phyloP scores from a whole-genome alignment of 23 tunicate species.

The Trididemnum clinides region DNA sequence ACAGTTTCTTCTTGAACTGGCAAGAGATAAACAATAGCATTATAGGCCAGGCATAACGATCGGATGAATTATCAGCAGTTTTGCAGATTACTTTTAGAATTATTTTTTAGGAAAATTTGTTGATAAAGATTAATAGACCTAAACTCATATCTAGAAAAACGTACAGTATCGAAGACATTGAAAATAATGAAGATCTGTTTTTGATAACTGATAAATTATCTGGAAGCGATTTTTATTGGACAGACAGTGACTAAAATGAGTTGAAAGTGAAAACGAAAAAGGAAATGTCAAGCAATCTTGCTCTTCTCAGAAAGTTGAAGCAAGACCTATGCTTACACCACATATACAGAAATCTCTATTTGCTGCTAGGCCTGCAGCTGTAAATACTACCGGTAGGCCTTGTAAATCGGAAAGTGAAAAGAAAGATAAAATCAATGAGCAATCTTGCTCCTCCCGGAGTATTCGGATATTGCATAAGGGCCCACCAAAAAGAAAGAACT shows the following conservation, averaged over 20 bases:
- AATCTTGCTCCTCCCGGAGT: slow-evolving; percentile 28
- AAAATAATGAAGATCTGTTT: slow-evolving; percentile 31
- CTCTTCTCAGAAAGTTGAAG: slow-evolving; percentile 9
- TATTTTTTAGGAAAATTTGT: slow-evolving; percentile 17
- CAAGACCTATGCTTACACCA: no score
- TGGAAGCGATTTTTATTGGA: slow-evolving; percentile 32
- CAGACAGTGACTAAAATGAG: slow-evolving; percentile 30
- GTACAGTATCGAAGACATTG: slow-evolving; percentile 29
- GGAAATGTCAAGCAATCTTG: slow-evolving; percentile 9
- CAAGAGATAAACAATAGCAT: no score
- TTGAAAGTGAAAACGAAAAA: slow-evolving; percentile 20
- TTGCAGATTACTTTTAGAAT: slow-evolving; percentile 28
- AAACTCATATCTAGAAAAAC: neutral
- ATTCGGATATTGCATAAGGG: slow-evolving; percentile 21
- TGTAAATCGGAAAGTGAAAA: slow-evolving; percentile 11
- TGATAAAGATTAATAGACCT: slow-evolving; percentile 17
- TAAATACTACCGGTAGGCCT: slow-evolving; percentile 20
- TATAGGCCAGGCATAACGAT: no score
- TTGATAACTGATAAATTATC: slow-evolving; percentile 21
- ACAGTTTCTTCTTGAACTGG: neutral
- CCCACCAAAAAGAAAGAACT: slow-evolving; percentile 5
- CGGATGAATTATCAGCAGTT: slow-evolving; percentile 16
- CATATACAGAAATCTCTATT: slow-evolving; percentile 6
- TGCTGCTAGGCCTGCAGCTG: slow-evolving; percentile 35
- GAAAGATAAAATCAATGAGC: slow-evolving; percentile 17